phyloP scores from a whole-genome alignment of 2,888 invertebrate genomes.

The Pandemis cinnamomeana region DNA sequence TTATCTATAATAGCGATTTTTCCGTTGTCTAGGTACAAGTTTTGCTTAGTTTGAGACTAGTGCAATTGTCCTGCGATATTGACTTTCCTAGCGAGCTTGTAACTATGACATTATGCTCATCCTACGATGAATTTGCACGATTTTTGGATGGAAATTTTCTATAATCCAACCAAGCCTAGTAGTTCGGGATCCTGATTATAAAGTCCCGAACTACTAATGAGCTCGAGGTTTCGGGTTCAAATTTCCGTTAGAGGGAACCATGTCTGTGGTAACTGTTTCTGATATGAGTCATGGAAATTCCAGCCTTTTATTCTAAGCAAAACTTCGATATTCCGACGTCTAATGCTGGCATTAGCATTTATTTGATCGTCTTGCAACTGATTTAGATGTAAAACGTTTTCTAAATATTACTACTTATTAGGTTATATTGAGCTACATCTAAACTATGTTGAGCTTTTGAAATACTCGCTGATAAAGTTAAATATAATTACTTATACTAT shows the following conservation, averaged over 20 bases:
- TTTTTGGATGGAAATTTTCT: neutral
- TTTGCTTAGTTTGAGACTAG: too few relatives aligned
- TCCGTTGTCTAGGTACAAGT: too few relatives aligned
- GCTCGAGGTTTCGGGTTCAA: neutral
- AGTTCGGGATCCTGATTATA: neutral
- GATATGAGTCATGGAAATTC: neutral
- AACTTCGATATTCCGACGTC: neutral
- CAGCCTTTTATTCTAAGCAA: too few relatives aligned
- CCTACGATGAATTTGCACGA: neutral
- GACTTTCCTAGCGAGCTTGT: too few relatives aligned
- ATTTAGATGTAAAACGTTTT: conserved; percentile 11
- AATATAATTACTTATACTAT: neutral
- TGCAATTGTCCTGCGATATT: too few relatives aligned
- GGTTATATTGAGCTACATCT: conserved; percentile 5
- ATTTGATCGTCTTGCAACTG: neutral
- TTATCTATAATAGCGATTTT: too few relatives aligned
- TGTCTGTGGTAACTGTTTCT: neutral
- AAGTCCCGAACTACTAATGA: neutral
- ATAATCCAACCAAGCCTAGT: neutral
- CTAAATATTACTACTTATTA: conserved; percentile 37
- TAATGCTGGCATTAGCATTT: conserved; percentile 3
- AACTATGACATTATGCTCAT: neutral
- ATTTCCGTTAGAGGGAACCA: neutral
- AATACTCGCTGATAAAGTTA: neutral
- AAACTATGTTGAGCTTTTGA: conserved; percentile 1